phyloP scores from a whole-genome alignment of 2,113 vertebrate species.

The Propithecus coquereli region DNA sequence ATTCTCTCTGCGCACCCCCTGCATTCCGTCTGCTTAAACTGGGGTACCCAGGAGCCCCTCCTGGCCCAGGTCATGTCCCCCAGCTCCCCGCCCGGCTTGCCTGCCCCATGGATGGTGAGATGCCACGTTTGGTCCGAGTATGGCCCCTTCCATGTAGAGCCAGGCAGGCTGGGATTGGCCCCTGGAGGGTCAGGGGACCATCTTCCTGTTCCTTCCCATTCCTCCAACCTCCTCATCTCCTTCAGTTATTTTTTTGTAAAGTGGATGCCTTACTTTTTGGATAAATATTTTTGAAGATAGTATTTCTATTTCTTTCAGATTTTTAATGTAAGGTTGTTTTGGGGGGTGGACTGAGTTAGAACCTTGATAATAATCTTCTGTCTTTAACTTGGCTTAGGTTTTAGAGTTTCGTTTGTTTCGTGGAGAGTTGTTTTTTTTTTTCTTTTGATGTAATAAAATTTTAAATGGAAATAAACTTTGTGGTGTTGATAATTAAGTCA shows the following conservation, averaged over 20 bases:
- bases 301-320: slow-evolving; percentile 72
- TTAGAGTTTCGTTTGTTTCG: slow-evolving; percentile 27
- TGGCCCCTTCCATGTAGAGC: background rate
- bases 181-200: slow-evolving; percentile 37
- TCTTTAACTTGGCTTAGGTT: slow-evolving; percentile 51
- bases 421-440: slow-evolving; percentile 47
- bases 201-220: slow-evolving; percentile 13
- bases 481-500: slow-evolving; percentile 1
- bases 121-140: background rate
- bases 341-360: background rate
- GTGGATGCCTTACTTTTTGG: slow-evolving; percentile 78
- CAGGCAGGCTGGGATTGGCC: background rate
- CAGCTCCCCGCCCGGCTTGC: background rate
- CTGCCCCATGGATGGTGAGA: background rate
- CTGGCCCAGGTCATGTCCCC: background rate
- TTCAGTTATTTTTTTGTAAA: slow-evolving; percentile 58
- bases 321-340: slow-evolving; percentile 55
- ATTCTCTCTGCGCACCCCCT: background rate
- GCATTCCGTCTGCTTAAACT: slow-evolving; percentile 9
- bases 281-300: slow-evolving; percentile 75
- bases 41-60: background rate
- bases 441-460: slow-evolving; percentile 74
- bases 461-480: slow-evolving; percentile 46
- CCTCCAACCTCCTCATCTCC: slow-evolving; percentile 16
- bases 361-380: slow-evolving; percentile 11